Evolutionary conservation across 2,797 vertebrate species (phyloP).

Genomic region (Antennarius maculatus): DNA sequence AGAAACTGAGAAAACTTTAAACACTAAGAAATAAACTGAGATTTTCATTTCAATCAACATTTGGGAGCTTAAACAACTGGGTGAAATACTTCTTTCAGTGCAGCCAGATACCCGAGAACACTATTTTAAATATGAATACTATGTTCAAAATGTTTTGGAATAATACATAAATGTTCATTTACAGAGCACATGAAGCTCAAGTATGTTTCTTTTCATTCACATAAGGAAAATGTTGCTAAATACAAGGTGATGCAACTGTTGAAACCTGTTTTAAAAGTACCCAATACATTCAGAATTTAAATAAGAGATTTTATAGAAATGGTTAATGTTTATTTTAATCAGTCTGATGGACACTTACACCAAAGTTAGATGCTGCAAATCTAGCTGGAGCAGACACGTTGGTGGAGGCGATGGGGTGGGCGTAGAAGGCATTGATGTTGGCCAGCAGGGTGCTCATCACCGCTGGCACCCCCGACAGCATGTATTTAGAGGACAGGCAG

Average conservation of each 20-base stretch:
- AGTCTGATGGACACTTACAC: constrained; percentile 79
- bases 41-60: neutral
- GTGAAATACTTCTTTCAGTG: neutral
- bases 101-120: neutral
- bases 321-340: neutral
- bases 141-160: too few species aligned
- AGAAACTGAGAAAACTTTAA: neutral
- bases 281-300: neutral
- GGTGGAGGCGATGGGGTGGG: constrained; percentile 93
- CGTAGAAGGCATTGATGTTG: constrained; percentile 98
- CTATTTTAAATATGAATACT: too few species aligned
- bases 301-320: neutral
- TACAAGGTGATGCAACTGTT: neutral
- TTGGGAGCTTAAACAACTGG: neutral
- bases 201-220: too few species aligned
- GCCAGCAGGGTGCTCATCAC: constrained; percentile 97
- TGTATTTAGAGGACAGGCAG: constrained; percentile 97
- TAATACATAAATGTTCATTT: too few species aligned
- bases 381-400: constrained; percentile 94
- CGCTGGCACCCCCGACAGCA: constrained; percentile 93
- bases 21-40: neutral
- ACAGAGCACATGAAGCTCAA: too few species aligned
- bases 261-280: neutral
- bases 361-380: constrained; percentile 96
- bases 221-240: neutral